Evolutionary conservation across 2,113 vertebrate species (phyloP).

Genomic region (Bubo bubo): DNA sequence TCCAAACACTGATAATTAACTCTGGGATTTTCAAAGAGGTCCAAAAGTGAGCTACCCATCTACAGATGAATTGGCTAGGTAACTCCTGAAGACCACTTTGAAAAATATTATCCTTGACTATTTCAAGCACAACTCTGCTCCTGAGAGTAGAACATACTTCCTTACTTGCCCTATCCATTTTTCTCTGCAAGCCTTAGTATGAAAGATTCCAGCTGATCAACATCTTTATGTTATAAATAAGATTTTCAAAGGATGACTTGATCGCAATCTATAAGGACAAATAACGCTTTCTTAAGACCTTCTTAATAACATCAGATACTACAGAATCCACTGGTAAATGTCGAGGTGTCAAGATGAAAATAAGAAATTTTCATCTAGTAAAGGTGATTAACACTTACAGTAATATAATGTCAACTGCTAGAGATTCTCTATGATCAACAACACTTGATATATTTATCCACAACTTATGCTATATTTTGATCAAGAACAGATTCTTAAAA

Average conservation of each 20-base stretch:
- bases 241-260: neutral
- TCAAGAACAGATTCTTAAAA: neutral
- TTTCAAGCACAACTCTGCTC: neutral
- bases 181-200: neutral
- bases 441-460: neutral
- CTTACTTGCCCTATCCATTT: neutral
- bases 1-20: conserved; percentile 38
- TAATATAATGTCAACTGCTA: neutral
- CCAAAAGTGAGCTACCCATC: neutral
- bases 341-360: neutral
- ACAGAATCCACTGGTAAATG: neutral
- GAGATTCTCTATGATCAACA: neutral
- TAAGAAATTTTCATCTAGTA: neutral
- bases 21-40: conserved; percentile 23
- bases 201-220: neutral
- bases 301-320: neutral
- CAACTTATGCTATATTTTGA: neutral
- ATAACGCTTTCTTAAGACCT: neutral
- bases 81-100: neutral
- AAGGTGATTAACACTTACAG: neutral
- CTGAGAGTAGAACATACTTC: neutral
- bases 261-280: neutral
- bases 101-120: neutral
- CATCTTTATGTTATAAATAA: neutral
- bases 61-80: neutral